Evolutionary conservation across 64 coral and sea anemone species (phyloP).

Genomic region (Montipora efflorescens): DNA sequence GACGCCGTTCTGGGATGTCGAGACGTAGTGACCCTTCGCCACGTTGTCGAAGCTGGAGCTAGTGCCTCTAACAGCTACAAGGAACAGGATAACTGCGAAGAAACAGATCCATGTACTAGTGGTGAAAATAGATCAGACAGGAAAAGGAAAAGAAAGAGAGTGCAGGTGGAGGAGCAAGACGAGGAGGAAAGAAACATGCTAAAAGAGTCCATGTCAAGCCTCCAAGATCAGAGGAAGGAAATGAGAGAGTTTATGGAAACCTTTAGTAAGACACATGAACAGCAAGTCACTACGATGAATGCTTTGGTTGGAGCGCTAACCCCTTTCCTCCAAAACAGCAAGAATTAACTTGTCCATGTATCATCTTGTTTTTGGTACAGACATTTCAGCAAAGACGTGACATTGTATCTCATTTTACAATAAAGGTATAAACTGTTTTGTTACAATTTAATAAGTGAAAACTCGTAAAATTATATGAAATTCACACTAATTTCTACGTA

Average conservation of each 20-base stretch:
- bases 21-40: slow-evolving; percentile 17
- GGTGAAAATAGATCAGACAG: slow-evolving; percentile 3
- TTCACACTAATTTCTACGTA: not conserved
- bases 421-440: not conserved
- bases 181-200: slow-evolving; percentile 18
- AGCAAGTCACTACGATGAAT: too few relatives aligned
- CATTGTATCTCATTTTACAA: not conserved
- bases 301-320: too few relatives aligned
- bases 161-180: not conserved
- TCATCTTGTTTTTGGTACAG: not conserved
- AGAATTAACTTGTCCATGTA: too few relatives aligned
- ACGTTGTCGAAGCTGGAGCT: not conserved
- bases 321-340: too few relatives aligned
- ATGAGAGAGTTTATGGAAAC: slow-evolving; percentile 38
- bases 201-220: not conserved
- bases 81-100: not conserved
- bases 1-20: not conserved
- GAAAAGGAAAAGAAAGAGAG: not conserved
- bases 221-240: slow-evolving; percentile 16
- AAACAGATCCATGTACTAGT: slow-evolving; percentile 7
- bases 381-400: not conserved
- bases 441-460: slow-evolving; percentile 1
- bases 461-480: not conserved
- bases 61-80: not conserved
- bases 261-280: not conserved